Evolutionary conservation across 2,113 vertebrate genomes (phyloP), one percentile per base, ranked within the genome.

Genomic region (Rutilus rutilus): DNA sequence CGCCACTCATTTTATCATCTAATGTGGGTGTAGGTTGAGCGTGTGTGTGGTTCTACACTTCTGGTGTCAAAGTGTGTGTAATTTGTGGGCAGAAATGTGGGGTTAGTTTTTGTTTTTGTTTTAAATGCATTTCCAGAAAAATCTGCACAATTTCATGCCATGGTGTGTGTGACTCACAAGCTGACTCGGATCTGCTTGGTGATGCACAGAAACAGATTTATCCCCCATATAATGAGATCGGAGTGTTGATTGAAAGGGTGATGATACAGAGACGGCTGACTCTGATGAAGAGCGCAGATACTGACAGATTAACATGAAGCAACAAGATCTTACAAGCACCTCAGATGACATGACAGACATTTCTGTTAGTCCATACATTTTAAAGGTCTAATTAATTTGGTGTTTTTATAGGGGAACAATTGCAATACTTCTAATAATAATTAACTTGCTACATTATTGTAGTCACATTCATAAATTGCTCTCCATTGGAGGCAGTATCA

Each of bases 31-130:
- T 57, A 25, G 57, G 60, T 42, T 42, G 42, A 52, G 65, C 33
- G 21, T 25, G 27, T 71, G 81, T 42, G 81, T 83, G 65, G 42
- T 4, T 54, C 23, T 52, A 78, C 19, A 78, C 19, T 21, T 12
- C 64, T 42, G 50, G 12, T 59, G 23, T 57, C 27, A 82, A 52
- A 82, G 1, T 17, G 19, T 25, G 79, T 50, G 62, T 71, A 57
- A 83, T 73, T 83, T 54, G 47, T 73, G 50, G 67, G 81, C 30
- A 83, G 65, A 69, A 83, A 57, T 82, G 30, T 57, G 21, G 47
- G 21, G 47, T 59, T 73, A 2, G 19, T 69, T 69, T 30, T 65
- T 82, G 7, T 42, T 59, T 9, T 42, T 25, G 39, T 67, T 47
- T 67, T 23, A 69, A 23, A 82, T 47, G 39, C 45, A 82, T 6